Percentiles rank a stretch among this genome's conserved stretches.
These are phyloP conservation scores for Bergia sp. DNA, from an alignment of 92 coral and sea anemone genomes.

Conservation along the genomic window DNA sequence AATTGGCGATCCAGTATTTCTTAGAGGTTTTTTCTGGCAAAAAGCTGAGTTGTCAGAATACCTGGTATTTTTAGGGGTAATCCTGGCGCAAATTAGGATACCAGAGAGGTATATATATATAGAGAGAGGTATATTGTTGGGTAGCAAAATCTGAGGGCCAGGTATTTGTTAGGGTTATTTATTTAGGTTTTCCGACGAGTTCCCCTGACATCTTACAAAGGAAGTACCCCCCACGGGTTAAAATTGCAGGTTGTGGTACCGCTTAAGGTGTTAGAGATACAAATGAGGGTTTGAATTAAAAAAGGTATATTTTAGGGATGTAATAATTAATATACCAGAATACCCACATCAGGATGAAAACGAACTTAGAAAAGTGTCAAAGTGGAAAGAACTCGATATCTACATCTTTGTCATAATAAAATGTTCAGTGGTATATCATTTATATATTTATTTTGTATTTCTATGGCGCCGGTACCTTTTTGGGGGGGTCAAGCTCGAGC, in stretches of 20 bases:
- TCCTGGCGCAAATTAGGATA: background rate
- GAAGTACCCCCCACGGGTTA: constrained; percentile 1
- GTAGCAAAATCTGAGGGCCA: too few species aligned
- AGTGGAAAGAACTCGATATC: constrained; percentile 11
- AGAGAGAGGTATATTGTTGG: too few species aligned
- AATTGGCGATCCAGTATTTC: too few species aligned
- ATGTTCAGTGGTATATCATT: background rate
- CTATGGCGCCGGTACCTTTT: constrained; percentile 10
- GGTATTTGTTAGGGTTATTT: too few species aligned
- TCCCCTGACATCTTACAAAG: constrained; percentile 3
- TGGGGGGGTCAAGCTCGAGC: constrained; percentile 21
- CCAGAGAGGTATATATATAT: background rate
- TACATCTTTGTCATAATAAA: background rate
- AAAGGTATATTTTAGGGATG: background rate
- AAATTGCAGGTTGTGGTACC: background rate
- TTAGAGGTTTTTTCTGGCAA: background rate
- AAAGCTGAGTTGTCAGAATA: background rate
- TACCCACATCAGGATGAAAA: background rate
- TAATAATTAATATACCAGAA: background rate
- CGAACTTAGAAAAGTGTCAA: background rate
- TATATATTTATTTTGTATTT: background rate
- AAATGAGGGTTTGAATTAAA: background rate
- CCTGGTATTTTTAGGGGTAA: too few species aligned
- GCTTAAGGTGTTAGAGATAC: constrained; percentile 5
- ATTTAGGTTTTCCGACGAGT: too few species aligned